Evolutionary conservation across 2,888 invertebrate species (phyloP).

Genomic region (Drosophila monieri): DNA sequence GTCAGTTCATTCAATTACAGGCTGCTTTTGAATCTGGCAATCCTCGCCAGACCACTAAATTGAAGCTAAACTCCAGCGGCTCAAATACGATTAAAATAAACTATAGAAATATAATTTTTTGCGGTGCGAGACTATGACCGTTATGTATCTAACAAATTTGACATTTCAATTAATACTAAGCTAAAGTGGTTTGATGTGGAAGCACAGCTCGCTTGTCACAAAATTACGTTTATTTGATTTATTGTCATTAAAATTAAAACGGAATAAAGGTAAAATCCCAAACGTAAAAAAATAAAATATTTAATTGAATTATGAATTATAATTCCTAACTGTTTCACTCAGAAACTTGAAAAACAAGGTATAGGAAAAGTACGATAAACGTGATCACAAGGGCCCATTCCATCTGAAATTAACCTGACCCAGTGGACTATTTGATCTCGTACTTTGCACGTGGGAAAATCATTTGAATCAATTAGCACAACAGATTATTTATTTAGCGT

Average conservation of each 20-base stretch:
- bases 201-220: neutral
- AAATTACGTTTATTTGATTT: neutral
- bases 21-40: slow-evolving; percentile 15
- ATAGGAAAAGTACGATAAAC: slow-evolving; percentile 10
- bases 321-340: neutral
- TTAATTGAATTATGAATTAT: neutral
- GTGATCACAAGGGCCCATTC: slow-evolving; percentile 9
- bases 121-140: neutral
- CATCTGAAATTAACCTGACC: slow-evolving; percentile 34
- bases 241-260: neutral
- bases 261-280: neutral
- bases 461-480: slow-evolving; percentile 28
- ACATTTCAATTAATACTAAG: neutral
- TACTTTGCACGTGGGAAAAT: slow-evolving; percentile 8
- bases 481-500: neutral
- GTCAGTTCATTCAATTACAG: slow-evolving; percentile 16
- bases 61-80: neutral
- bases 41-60: neutral
- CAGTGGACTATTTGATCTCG: slow-evolving; percentile 8
- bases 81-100: slow-evolving; percentile 18
- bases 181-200: neutral
- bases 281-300: neutral
- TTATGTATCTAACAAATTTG: neutral
- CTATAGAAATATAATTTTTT: slow-evolving; percentile 1
- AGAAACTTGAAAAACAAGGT: neutral